These are phyloP conservation scores for Drosophila pegasa DNA, from an alignment of 2,888 invertebrate genomes.

Conservation along the genomic window DNA sequence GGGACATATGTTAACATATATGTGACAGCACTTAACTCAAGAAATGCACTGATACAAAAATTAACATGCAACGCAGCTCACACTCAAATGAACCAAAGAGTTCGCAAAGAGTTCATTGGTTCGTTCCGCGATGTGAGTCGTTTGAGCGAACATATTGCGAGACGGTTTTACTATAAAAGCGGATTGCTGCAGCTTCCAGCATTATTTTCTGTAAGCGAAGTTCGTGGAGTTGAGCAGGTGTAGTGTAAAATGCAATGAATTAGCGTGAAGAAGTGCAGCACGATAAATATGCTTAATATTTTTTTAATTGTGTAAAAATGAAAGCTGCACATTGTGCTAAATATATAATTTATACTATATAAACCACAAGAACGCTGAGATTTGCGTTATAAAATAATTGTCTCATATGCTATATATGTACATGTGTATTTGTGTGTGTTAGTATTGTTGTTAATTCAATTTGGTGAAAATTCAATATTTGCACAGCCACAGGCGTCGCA, in stretches of 20 bases:
- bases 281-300: conserved; percentile 9
- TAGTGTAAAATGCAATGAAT: conserved; percentile 21
- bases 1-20: no score
- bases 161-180: conserved; percentile 24
- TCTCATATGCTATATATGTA: conserved; percentile 6
- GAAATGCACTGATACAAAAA: no score
- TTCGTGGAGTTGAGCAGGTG: conserved; percentile 6
- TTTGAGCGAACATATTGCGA: conserved; percentile 11
- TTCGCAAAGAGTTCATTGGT: conserved; percentile 10
- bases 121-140: neutral
- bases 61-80: no score
- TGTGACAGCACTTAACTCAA: fast-evolving
- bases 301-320: conserved; percentile 38
- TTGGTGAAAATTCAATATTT: conserved; percentile 67
- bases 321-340: conserved; percentile 45
- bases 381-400: conserved; percentile 45
- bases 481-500: conserved; percentile 21
- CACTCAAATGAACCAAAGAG: neutral
- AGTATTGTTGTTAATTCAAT: conserved; percentile 17
- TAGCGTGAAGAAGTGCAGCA: conserved; percentile 13
- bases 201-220: conserved; percentile 20
- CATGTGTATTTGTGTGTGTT: conserved; percentile 10
- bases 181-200: conserved; percentile 26
- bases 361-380: conserved; percentile 32
- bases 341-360: conserved; percentile 30